Evolutionary conservation across 2,888 invertebrate genomes (phyloP).

Genomic region (Drosophila antonietae): DNA sequence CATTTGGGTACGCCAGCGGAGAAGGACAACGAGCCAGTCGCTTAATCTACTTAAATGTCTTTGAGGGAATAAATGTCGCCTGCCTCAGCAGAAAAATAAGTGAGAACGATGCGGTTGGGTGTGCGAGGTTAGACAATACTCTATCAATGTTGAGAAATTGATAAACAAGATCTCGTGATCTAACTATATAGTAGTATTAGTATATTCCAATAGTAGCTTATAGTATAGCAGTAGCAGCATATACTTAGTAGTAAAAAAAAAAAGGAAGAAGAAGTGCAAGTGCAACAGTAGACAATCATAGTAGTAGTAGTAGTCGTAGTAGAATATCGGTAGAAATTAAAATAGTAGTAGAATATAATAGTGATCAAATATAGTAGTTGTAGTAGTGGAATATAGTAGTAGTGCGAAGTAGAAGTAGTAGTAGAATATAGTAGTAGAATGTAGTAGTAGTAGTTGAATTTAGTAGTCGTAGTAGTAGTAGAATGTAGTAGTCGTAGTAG

Average conservation of each 20-base stretch:
- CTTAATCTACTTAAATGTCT: constrained; percentile 81
- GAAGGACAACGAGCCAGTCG: constrained; percentile 72
- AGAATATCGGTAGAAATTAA: background rate
- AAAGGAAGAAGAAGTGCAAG: background rate
- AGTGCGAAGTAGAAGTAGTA: too few relatives aligned
- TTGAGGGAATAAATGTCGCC: constrained; percentile 55
- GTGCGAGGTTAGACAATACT: background rate
- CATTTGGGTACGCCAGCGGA: constrained; percentile 71
- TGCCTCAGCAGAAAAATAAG: constrained; percentile 45
- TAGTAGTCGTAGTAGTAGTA: background rate
- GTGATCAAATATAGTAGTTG: too few relatives aligned
- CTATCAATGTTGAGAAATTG: too few relatives aligned
- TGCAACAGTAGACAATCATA: too few relatives aligned
- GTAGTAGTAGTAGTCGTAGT: too few relatives aligned
- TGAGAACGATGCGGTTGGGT: too few relatives aligned
- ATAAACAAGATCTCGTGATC: background rate
- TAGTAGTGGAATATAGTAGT: background rate
- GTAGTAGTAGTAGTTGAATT: background rate
- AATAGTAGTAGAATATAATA: background rate
- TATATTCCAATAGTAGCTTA: background rate
- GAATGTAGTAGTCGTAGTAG: too few relatives aligned
- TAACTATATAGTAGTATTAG: background rate
- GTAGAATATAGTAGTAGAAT: background rate
- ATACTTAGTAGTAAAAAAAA: background rate
- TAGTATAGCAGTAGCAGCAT: background rate